These are phyloP conservation scores for Upupa epops DNA, from an alignment of 2,113 vertebrate species.

Conservation along the genomic window DNA sequence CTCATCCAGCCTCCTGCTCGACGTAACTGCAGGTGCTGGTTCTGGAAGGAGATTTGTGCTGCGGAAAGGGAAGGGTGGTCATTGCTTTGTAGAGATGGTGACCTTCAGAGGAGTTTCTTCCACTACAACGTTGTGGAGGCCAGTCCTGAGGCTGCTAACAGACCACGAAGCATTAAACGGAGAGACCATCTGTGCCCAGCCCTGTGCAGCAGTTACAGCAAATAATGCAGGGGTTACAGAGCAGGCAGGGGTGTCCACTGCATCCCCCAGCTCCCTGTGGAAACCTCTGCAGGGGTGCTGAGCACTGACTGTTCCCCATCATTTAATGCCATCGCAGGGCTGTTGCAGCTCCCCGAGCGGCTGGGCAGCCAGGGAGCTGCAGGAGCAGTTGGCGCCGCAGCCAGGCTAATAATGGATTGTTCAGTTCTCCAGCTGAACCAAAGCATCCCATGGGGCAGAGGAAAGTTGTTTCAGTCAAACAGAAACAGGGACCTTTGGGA, in stretches of 20 bases:
- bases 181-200: not conserved
- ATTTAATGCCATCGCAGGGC: not conserved
- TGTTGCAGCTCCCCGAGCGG: not conserved
- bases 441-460: slow-evolving; percentile 24
- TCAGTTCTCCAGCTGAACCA: slow-evolving; percentile 36
- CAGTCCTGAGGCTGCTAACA: not conserved
- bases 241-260: not conserved
- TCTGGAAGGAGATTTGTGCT: not conserved
- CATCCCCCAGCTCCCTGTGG: not conserved
- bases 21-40: rapidly evolving
- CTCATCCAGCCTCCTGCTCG: not conserved
- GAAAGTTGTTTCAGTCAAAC: slow-evolving; percentile 19
- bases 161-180: not conserved
- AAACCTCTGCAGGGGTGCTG: not conserved
- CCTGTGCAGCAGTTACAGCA: not conserved
- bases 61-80: not conserved
- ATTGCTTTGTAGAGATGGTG: not conserved
- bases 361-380: not conserved
- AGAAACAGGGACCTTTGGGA: not conserved
- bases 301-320: not conserved
- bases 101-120: not conserved
- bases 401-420: slow-evolving; percentile 55
- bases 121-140: not conserved
- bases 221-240: not conserved
- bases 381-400: not conserved